Percentiles rank a stretch among this genome's conserved stretches.
phyloP scores from a whole-genome alignment of 2,113 vertebrate species.

The Phylloscopus trochilus region DNA sequence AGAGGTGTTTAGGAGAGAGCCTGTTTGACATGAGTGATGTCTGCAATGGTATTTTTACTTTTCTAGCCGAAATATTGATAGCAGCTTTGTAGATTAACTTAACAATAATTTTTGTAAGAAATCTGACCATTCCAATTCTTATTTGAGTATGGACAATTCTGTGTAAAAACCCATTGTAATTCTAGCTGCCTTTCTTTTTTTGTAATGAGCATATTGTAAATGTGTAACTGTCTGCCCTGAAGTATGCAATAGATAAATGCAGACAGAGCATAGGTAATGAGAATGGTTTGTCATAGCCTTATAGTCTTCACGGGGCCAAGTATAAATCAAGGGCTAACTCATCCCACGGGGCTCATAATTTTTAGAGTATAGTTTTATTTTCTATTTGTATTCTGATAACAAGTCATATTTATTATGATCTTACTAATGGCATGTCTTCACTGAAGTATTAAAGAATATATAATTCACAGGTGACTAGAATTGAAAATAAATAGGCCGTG shows the following conservation, averaged over 20 bases:
- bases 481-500: neutral
- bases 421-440: constrained; percentile 7
- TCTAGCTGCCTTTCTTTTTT: neutral
- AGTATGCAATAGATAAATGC: neutral
- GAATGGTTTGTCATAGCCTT: neutral
- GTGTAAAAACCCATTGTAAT: neutral
- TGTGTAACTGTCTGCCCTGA: neutral
- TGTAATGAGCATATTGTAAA: neutral
- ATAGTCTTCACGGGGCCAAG: neutral
- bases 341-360: neutral
- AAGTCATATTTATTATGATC: constrained; percentile 16
- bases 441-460: neutral
- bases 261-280: neutral
- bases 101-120: neutral
- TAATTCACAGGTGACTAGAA: constrained; percentile 26
- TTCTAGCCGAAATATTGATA: neutral
- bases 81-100: neutral
- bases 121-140: neutral
- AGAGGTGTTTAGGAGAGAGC: neutral
- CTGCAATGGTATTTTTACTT: neutral
- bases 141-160: neutral
- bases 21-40: neutral
- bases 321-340: constrained; percentile 9
- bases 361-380: constrained; percentile 22
- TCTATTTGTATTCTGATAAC: constrained; percentile 10